Conservation (phyloP, 2,113 vertebrate species). For the Strix uralensis region DNA sequence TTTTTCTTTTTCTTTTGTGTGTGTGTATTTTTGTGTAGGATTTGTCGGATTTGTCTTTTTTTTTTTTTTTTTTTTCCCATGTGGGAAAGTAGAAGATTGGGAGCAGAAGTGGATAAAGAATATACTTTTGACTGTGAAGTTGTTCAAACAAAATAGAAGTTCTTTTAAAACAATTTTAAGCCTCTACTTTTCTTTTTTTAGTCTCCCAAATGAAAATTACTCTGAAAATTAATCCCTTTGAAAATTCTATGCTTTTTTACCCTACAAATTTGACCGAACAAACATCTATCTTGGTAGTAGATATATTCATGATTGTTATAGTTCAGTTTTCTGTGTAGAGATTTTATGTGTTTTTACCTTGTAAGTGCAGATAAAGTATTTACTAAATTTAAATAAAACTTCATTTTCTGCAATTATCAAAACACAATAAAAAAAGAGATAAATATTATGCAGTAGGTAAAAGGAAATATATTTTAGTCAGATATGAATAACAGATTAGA, state of each 20-base stretch:
- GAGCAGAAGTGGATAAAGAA: not conserved
- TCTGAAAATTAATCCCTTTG: not conserved
- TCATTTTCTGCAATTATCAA: not conserved
- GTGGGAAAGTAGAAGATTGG: not conserved
- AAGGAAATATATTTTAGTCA: constrained; percentile 21
- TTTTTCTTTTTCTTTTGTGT: not conserved
- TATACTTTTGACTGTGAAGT: not conserved
- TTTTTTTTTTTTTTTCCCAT: not conserved
- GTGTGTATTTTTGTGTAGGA: not conserved
- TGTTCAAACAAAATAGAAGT: not conserved
- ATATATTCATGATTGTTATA: not conserved
- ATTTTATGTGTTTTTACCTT: not conserved
- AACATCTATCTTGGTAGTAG: not conserved
- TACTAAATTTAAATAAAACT: not conserved
- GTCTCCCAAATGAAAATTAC: not conserved
- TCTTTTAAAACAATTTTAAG: not conserved
- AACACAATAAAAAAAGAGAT: not conserved
- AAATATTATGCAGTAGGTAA: not conserved
- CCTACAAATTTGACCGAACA: not conserved
- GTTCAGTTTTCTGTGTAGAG: not conserved
- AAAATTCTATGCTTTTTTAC: not conserved
- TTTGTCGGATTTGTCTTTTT: not conserved
- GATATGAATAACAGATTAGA: constrained; percentile 14
- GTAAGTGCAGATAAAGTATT: not conserved
- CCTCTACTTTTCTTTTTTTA: not conserved